Evolutionary conservation across 2,797 vertebrate species (phyloP), one percentile per base, ranked within the genome.

Genomic region (Cyclura pinguis): DNA sequence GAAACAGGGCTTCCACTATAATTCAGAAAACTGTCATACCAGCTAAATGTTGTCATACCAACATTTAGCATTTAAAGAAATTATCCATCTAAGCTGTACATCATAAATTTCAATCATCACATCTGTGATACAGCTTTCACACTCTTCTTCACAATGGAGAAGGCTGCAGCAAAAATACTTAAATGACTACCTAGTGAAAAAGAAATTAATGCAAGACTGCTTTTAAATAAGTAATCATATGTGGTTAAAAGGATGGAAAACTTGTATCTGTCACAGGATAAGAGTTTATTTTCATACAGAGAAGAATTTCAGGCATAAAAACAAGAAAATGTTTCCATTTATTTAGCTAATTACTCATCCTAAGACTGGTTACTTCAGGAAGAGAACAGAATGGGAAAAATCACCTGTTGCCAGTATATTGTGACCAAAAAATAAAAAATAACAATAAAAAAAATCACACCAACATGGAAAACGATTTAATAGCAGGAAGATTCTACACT

Each of bases 191-290:
- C 72, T 87, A 59, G 3, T 73, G 91, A 80, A 0, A 0, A 88
- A 1, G 13, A 89, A 87, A 88, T 88, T 69, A 69, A 2, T 52
- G 7, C 3, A 89, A 77, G 35, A 32, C 24, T 62, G 64, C 57
- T 73, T 50, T 81, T 72, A 87, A 80, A 82, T 52, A 85, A 80
- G 24, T 80, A 50, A 89, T 35, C 38, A 62, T 73, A 14, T 59
- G 83, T 64, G 12, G 20, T 57, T 87, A 74, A 87, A 27, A 80
- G 42, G 1, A 0, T 47, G 88, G 80, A 87, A 80, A 90, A 64
- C 29, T 91, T 42, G n/a, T 90, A 35, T 90, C 90, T 29, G 87
- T 94, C 91, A 90, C 91, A 95, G 85, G 22, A 92, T 47, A 32
- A 85, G 16, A 88, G 7, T 52, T 87, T 77, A 78, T 67, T 67